Evolutionary conservation across 1,140 invertebrate genomes (phyloP).

Genomic region (Mizuhopecten yessoensis): DNA sequence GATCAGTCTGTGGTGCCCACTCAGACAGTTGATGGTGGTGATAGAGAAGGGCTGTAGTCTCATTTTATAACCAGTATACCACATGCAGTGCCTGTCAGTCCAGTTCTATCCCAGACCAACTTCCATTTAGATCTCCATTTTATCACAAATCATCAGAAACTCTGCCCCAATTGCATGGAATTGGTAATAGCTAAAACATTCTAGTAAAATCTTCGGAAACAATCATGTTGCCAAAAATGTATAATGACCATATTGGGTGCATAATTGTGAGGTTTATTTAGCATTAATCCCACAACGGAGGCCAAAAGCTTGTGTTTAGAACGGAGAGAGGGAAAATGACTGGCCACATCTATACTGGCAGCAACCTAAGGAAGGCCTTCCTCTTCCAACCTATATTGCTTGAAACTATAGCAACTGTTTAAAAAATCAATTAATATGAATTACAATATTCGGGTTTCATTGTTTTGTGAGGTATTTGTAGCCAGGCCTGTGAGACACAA

Average conservation of each 20-base stretch:
- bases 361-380: not conserved
- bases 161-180: not conserved
- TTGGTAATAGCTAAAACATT: no score
- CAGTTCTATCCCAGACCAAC: no score
- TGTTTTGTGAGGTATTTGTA: not conserved
- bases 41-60: no score
- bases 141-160: not conserved
- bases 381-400: not conserved
- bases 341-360: not conserved
- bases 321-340: not conserved
- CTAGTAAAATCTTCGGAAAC: no score
- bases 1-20: no score
- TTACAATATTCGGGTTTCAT: not conserved
- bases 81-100: no score
- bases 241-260: not conserved
- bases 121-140: not conserved
- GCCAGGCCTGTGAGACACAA: not conserved
- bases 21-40: no score
- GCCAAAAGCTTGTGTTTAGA: not conserved
- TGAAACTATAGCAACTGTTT: not conserved
- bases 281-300: not conserved
- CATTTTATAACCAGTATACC: no score
- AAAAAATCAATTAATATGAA: conserved; percentile 35
- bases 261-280: not conserved
- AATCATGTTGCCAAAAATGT: no score